Evolutionary conservation across 2,113 vertebrate species (phyloP).

Genomic region (Eidolon helvum): DNA sequence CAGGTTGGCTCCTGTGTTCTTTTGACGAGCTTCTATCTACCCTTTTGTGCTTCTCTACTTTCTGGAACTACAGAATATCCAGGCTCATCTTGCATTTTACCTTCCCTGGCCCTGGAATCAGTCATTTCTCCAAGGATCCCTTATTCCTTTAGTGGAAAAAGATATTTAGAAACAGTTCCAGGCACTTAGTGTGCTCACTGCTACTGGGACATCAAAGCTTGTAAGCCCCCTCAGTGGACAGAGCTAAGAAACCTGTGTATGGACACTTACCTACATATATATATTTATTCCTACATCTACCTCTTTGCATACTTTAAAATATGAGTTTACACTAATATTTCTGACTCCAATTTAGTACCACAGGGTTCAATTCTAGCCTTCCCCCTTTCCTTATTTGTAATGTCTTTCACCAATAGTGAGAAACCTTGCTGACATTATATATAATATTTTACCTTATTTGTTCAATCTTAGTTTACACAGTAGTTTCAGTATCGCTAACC

Average conservation of each 20-base stretch:
- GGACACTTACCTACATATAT: neutral
- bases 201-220: neutral
- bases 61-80: neutral
- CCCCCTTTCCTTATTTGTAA: neutral
- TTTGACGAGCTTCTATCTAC: neutral
- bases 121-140: neutral
- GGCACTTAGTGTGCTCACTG: neutral
- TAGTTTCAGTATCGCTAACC: neutral
- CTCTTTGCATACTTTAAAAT: neutral
- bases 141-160: neutral
- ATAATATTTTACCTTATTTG: neutral
- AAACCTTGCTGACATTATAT: neutral
- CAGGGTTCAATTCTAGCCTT: neutral
- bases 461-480: neutral
- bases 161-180: neutral
- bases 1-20: neutral
- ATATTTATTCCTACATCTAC: neutral
- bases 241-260: neutral
- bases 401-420: neutral
- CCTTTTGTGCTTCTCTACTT: neutral
- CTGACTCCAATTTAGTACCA: neutral
- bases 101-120: neutral
- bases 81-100: neutral
- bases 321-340: neutral
- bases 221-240: neutral